Base-by-base conservation (phyloP, 1,140 invertebrate species). In the Drosophila novamexicana region DNA sequence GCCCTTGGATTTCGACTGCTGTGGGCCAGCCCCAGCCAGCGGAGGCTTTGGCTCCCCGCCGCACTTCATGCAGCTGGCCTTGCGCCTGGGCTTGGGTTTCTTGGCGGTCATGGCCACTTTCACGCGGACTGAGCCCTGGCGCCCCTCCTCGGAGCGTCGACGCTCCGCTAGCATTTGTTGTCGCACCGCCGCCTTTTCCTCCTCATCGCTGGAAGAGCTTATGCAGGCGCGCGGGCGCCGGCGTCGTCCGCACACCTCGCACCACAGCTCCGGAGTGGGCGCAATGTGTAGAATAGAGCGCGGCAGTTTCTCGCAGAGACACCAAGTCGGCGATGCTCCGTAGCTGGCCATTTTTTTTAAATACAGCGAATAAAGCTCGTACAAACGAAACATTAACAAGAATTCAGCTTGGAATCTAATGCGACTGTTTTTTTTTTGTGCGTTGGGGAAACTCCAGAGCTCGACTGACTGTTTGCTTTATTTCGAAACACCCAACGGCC, bases 351-450 rank as follows among this genome's bases (percentile, higher is more conserved):
- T 69, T 18, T 77, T 80, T 36, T 69, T 80, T 18, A 66, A 34
- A 75, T 83, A 83, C 1, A 88, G 47, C n/a, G 73, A 71, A 37
- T 89, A 88, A 1, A 88, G 12, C 53, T 89, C 82, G 61, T 69
- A 89, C n/a, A 86, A 79, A 6, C 83, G 83, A 52, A 86, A 88
- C 83, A 86, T 86, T 44, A 62, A 76, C 59, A 54, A 50, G 29
- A 22, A 61, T 42, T 49, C 39, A 18, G 39, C 47, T 18, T 62
- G 18, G 8, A 14, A 47, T 39, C 18, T 3, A 53, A 49, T 18
- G 36, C 18, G 22, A 34, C n/a, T 12, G 29, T 53, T 44, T n/a
- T 16, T 18, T 10, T 53, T 14, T 10, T 40, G 64, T 59, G 62
- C 53, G 12, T 39, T 40, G 7, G 12, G 22, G 7, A 14, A 50